phyloP scores from a whole-genome alignment of 1,140 invertebrate species.

The Coelopa frigida region DNA sequence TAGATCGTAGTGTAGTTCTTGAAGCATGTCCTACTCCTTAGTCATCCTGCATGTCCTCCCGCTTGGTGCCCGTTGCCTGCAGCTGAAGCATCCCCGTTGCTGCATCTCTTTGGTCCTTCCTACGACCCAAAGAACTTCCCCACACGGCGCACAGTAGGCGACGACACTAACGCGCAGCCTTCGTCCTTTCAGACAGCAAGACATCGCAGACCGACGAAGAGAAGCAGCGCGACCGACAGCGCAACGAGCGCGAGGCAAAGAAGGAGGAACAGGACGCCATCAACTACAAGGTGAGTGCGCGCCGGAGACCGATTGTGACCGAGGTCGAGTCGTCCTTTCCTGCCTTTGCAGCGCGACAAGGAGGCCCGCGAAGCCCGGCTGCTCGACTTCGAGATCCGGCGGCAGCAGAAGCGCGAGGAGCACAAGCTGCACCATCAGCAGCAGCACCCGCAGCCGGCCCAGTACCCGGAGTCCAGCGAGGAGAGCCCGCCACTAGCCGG shows the following conservation, averaged over 20 bases:
- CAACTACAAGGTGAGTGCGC: constrained; percentile 43
- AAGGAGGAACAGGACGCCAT: constrained; percentile 44
- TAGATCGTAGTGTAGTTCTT: too few species aligned
- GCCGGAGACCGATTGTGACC: too few species aligned
- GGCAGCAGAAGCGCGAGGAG: constrained; percentile 43
- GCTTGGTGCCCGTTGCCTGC: too few species aligned
- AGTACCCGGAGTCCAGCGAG: constrained; percentile 27
- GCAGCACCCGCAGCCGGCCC: constrained; percentile 37
- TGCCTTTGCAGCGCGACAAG: constrained; percentile 34
- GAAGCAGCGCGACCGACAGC: constrained; percentile 44
- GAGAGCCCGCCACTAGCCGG: constrained; percentile 22
- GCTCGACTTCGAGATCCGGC: constrained; percentile 43
- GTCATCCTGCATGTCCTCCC: too few species aligned
- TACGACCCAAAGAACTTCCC: too few species aligned
- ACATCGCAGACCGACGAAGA: constrained; percentile 45
- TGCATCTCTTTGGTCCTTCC: too few species aligned
- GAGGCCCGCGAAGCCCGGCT: constrained; percentile 43
- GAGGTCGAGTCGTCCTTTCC: too few species aligned
- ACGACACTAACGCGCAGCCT: too few species aligned
- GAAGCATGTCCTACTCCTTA: too few species aligned
- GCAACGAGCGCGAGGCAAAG: constrained; percentile 43
- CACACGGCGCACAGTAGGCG: too few species aligned
- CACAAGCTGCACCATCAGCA: constrained; percentile 40
- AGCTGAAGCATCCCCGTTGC: too few species aligned
- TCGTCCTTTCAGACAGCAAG: constrained; percentile 41